Percentiles rank a stretch among this genome's conserved stretches.
These are phyloP conservation scores for Actinia tenebrosa DNA, from an alignment of 64 coral and sea anemone species.

Conservation along the genomic window DNA sequence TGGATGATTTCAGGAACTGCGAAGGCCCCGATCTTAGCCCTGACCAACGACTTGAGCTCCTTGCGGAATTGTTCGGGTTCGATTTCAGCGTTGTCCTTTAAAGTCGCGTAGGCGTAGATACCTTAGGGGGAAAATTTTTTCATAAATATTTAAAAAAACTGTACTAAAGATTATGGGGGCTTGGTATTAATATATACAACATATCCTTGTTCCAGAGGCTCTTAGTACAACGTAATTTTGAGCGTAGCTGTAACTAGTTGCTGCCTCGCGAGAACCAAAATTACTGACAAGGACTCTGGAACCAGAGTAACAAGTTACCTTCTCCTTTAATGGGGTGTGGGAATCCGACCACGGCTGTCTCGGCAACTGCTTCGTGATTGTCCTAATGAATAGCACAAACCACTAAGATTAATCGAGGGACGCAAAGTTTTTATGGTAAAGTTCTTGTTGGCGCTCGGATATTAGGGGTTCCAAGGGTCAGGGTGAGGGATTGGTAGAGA, in stretches of 20 bases:
- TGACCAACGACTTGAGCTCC: conserved; percentile 68
- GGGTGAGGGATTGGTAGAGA: too few relatives aligned
- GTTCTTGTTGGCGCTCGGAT: too few relatives aligned
- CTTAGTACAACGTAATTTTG: too few relatives aligned
- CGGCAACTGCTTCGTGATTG: conserved; percentile 88
- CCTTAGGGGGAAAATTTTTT: conserved; percentile 32
- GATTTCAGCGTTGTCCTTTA: conserved; percentile 74
- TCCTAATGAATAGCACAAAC: conserved; percentile 36
- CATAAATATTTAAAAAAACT: not conserved
- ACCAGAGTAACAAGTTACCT: conserved; percentile 25
- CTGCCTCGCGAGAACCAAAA: too few relatives aligned
- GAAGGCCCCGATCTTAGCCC: conserved; percentile 89
- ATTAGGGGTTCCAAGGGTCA: too few relatives aligned
- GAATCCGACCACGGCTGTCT: conserved; percentile 95
- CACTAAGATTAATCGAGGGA: not conserved
- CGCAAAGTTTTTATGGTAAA: too few relatives aligned
- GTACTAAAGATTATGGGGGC: too few relatives aligned
- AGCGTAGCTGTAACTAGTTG: too few relatives aligned
- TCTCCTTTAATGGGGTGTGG: conserved; percentile 95
- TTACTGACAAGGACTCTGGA: not conserved
- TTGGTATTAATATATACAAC: too few relatives aligned
- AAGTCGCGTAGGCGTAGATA: conserved; percentile 90
- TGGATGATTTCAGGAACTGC: conserved; percentile 94
- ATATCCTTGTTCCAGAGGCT: too few relatives aligned
- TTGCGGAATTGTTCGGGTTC: conserved; percentile 66